Evolutionary conservation across 2,888 invertebrate genomes (phyloP), one percentile per base, ranked within the genome.

Genomic region (Meloe dianella): DNA sequence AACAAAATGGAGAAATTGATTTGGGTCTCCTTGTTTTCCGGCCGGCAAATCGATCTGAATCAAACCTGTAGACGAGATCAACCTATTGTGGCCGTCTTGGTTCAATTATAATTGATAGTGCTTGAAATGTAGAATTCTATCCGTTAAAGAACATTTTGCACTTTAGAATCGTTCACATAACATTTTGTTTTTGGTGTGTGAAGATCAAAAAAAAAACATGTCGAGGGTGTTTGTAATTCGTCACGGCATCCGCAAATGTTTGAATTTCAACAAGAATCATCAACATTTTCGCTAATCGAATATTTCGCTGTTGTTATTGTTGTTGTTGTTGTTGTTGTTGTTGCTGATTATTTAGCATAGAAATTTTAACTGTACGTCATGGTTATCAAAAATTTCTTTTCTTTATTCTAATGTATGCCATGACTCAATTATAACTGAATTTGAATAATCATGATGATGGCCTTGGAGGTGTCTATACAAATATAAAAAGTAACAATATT

Each of bases 381-480:
- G n/a, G n/a, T n/a, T n/a, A n/a, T n/a, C 14, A 14, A 38, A 38
- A 38, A 38, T 47, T 24, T 24, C 24, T 24, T 17, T 10, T 47
- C 20, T 20, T 14, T 5, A 24, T 24, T 54, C 54, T 54, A 54
- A 54, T 12, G n/a, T n/a, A 27, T 24, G 24, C 54, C 24, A 30
- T 56, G 62, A 64, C 62, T 64, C 60, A 64, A 56, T 68, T 68
- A 68, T 65, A 63, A 65, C 58, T 29, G 24, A 68, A 65, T 67
- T 61, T 61, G 57, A 64, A 64, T 64, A 65, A 63, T 60, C 60
- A n/a, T 38, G 17, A 30, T 38, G 67, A 47, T 30, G 64, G 60
- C 67, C 67, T 67, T 64, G 67, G 57, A 60, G 60, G 59, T 66
- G 63, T 66, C 41, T 66, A 27, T 30, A 57, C 54, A 63, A 57